Conservation (phyloP, 2,888 invertebrate genomes). For the Selenia dentaria region DNA sequence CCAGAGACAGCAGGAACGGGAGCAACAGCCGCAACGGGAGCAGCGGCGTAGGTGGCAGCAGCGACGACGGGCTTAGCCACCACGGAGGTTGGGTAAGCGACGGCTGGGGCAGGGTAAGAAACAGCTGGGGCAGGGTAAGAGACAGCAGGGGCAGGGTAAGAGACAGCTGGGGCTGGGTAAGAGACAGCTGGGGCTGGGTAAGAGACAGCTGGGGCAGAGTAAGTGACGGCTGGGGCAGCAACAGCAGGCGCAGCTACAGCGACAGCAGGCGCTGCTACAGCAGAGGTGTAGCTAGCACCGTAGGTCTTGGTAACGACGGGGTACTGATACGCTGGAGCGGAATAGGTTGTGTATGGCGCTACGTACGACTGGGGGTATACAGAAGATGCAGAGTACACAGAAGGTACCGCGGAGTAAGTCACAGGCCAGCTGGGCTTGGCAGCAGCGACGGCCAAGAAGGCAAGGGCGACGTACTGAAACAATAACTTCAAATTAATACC, state of each 20-base stretch:
- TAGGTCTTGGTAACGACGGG: constrained; percentile 11
- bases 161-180: not conserved
- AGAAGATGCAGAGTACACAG: not conserved
- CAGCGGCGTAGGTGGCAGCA: constrained; percentile 1
- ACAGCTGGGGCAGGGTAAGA: constrained; percentile 2
- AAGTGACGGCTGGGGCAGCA: not conserved
- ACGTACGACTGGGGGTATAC: constrained; percentile 14
- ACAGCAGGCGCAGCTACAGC: constrained; percentile 1
- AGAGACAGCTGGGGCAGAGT: constrained; percentile 1
- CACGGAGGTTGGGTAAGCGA: not conserved
- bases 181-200: not conserved
- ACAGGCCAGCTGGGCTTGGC: constrained; percentile 50
- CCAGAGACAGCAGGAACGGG: constrained; percentile 1
- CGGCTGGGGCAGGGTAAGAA: constrained; percentile 1
- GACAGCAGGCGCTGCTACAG: not conserved
- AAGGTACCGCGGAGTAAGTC: constrained; percentile 5
- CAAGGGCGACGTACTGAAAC: constrained; percentile 48
- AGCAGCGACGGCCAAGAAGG: constrained; percentile 58
- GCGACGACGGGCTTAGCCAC: not conserved
- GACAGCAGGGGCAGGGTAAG: constrained; percentile 1
- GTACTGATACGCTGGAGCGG: constrained; percentile 10
- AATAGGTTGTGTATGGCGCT: constrained; percentile 5
- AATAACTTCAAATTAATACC: not conserved
- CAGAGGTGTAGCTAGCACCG: constrained; percentile 2
- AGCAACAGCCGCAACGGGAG: not conserved